Base-by-base conservation (phyloP, 2,888 invertebrate genomes). In the Pristionchus japonicus region DNA sequence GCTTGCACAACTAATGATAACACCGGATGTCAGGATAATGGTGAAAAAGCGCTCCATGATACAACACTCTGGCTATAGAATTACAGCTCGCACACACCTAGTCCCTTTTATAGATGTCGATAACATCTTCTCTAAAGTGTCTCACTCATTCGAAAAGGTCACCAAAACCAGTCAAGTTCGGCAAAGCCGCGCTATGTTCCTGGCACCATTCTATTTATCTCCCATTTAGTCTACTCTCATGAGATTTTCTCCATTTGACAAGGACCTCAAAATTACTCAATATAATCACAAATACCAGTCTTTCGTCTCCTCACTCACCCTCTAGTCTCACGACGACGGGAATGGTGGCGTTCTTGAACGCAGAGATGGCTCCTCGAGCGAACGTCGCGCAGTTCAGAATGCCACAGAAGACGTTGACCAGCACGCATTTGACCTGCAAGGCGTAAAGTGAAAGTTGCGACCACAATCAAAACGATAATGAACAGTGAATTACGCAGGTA, bases 371-470 rank as follows among this genome's bases (percentile, higher is more conserved):
- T 70, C 99, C 99, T 93, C 97, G 97, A 0, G 99, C 99, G 93
- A 99, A 97, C 0, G 97, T 98, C 9, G 97, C 97, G 95, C 99
- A 99, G 95, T 99, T 98, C 0, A 99, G 99, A 94, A 99, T 99
- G 88, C 99, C 98, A 91, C 98, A 99, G 96, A 99, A 99, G 3
- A 99, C 98, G 95, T 99, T 99, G 0, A 99, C 98, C 89, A 99
- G 96, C 92, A 99, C 97, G 13, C 97, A 97, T 94, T 98, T 97
- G 0, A 99, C 99, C 95, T 95, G 92, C 89, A 88, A 83, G 13
- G n/a, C n/a, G n/a, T n/a, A n/a, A n/a, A n/a, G n/a, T n/a, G n/a
- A n/a, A 67, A 67, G 67, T 9, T 31, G 67, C 49, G 49, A 11
- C 15, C 13, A 34, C 31, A 67, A 37, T 31, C n/a, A n/a, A n/a